Base-by-base conservation (phyloP, 92 coral and sea anemone genomes). In the Phenganax subtilis region DNA sequence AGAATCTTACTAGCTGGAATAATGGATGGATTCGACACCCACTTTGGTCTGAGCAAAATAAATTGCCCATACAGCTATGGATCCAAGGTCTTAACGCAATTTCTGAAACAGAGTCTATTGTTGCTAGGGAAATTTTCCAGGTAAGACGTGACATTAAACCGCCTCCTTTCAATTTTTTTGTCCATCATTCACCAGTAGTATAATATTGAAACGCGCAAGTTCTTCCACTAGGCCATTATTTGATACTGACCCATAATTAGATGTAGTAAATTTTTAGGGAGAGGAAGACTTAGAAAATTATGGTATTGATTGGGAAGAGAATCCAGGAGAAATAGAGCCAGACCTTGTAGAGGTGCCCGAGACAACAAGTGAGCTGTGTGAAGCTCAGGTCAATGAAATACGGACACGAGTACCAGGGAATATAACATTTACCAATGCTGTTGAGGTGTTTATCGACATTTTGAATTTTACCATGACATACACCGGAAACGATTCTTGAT, bases 321-420 rank as follows among this genome's bases (percentile, higher is more conserved):
- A 25, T 7, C 51, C 59, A n/a, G 57, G 60, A 57, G 80, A 75
- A n/a, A 75, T 75, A 75, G 80, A 75, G 65, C 80, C 80, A 9
- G 80, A 75, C 20, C 57, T 55, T 14, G 80, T 75, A 20, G 80
- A 75, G 55, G 51, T 75, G 12, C 80, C 80, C 17, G 80, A 75
- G 31, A 75, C 80, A 53, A 75, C 25, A 53, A 10, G 65, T 75
- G 80, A 51, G 31, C 56, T 75, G 7, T 12, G 16, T 75, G 80
- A 53, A 55, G 66, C 64, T 47, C 80, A 75, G 59, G 6, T 55
- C 31, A 52, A 75, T 75, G 66, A 0, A 75, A 75, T 75, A 51
- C 55, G 64, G 31, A 55, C 47, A 29, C 80, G 55, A 75, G 17
- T 75, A 53, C 80, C 80, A 55, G 65, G 56, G 37, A 3, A 75